Conservation (phyloP, 2,113 vertebrate genomes). For the Tachycineta bicolor region DNA sequence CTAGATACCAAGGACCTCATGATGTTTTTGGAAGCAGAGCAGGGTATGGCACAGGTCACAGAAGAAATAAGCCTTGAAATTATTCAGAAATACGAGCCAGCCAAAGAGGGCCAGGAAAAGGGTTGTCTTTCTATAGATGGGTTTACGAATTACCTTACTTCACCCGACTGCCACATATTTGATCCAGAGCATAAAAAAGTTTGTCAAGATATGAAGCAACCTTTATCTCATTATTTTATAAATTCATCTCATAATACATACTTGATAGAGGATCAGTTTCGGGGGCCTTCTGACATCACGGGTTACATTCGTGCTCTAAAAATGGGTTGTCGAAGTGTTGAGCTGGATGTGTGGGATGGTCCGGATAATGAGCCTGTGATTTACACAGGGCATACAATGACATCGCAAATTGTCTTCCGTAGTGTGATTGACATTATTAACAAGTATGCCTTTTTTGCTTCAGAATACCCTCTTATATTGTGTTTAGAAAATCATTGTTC, state of each 20-base stretch:
- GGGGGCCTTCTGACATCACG: slow-evolving; percentile 96
- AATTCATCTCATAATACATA: slow-evolving; percentile 98
- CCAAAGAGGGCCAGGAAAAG: slow-evolving; percentile 90
- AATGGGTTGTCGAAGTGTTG: slow-evolving; percentile 96
- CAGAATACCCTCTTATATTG: slow-evolving; percentile 91
- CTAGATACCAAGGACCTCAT: slow-evolving; percentile 96
- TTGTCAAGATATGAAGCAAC: slow-evolving; percentile 97
- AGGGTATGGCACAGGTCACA: slow-evolving; percentile 94
- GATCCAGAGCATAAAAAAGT: slow-evolving; percentile 95
- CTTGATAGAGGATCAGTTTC: slow-evolving; percentile 97
- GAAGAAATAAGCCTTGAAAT: slow-evolving; percentile 94
- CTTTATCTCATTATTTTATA: slow-evolving; percentile 97
- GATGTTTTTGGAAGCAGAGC: slow-evolving; percentile 98
- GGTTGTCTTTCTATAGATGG: slow-evolving; percentile 95
- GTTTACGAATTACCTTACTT: slow-evolving; percentile 97
- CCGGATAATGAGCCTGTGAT: slow-evolving; percentile 94
- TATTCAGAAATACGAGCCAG: slow-evolving; percentile 92
- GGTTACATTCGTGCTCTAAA: slow-evolving; percentile 97
- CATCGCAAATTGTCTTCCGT: slow-evolving; percentile 94
- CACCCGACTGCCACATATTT: slow-evolving; percentile 95
- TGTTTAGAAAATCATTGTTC: slow-evolving; percentile 98
- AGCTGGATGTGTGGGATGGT: slow-evolving; percentile 97
- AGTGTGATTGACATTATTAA: slow-evolving; percentile 93
- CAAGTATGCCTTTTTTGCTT: slow-evolving; percentile 95
- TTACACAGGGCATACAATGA: slow-evolving; percentile 97